A percentile compares a stretch with the other conserved stretches of the same genome.
Conservation (phyloP, 2,113 vertebrate species). For the Lepidothrix coronata region DNA sequence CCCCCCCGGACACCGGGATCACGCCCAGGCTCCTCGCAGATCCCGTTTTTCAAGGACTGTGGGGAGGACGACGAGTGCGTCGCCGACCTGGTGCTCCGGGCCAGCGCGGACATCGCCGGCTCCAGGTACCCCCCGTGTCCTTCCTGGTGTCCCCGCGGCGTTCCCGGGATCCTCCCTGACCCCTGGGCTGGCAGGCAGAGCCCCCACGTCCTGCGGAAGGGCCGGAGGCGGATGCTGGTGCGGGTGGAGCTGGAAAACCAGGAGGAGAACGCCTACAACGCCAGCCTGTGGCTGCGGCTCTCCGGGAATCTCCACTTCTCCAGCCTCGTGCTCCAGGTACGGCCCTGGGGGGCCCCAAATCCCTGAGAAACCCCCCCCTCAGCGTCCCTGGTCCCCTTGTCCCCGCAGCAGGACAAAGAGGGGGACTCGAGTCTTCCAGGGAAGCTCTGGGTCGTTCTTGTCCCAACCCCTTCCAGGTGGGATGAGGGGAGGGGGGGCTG, state of each 20-base stretch:
- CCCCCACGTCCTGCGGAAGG: slow-evolving; percentile 82
- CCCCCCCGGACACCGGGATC: neutral
- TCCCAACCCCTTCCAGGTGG: neutral
- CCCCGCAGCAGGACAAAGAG: neutral
- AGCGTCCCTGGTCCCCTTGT: neutral
- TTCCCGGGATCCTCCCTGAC: neutral
- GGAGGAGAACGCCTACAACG: slow-evolving; percentile 92
- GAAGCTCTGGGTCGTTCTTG: neutral
- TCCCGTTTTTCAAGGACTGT: slow-evolving; percentile 95
- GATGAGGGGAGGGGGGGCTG: no score
- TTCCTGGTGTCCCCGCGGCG: neutral
- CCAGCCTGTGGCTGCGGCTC: slow-evolving; percentile 64
- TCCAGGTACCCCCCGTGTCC: slow-evolving; percentile 75
- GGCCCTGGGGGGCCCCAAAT: neutral
- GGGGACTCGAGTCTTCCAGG: neutral
- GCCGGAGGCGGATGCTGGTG: slow-evolving; percentile 79
- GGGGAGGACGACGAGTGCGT: slow-evolving; percentile 90
- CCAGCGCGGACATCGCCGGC: slow-evolving; percentile 82
- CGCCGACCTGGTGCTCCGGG: slow-evolving; percentile 84
- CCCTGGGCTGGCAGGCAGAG: slow-evolving; percentile 72
- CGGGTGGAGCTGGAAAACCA: slow-evolving; percentile 84
- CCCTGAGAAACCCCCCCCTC: no score
- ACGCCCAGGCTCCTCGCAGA: slow-evolving; percentile 59
- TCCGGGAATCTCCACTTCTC: slow-evolving; percentile 82
- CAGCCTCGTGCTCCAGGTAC: slow-evolving; percentile 84